Evolutionary conservation across 2,797 vertebrate genomes (phyloP).

Genomic region (Apogon talboti): DNA sequence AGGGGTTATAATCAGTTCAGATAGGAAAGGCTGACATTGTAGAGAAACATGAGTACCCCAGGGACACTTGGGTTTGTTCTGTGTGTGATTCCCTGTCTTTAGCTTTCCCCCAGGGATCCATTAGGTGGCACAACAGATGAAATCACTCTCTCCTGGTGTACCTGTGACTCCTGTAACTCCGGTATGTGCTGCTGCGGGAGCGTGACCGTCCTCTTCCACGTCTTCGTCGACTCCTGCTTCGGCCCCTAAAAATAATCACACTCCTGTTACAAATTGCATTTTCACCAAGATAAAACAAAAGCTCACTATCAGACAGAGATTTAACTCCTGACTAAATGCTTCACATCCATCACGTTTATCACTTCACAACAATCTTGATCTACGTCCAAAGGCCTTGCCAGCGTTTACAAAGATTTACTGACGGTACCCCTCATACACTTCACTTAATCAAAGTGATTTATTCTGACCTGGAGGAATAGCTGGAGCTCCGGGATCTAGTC

Average conservation of each 20-base stretch:
- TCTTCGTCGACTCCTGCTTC: constrained; percentile 89
- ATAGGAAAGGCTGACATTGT: neutral
- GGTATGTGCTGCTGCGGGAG: constrained; percentile 91
- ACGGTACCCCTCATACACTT: neutral
- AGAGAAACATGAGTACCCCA: neutral
- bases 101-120: neutral
- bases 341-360: constrained; percentile 24
- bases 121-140: neutral
- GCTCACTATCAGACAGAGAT: neutral
- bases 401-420: constrained; percentile 4
- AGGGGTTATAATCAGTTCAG: neutral
- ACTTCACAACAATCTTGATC: constrained; percentile 16
- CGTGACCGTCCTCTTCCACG: constrained; percentile 85
- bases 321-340: constrained; percentile 1
- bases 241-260: constrained; percentile 83
- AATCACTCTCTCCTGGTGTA: constrained; percentile 22
- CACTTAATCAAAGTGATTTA: neutral
- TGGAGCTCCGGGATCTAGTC: constrained; percentile 90
- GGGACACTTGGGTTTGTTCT: neutral
- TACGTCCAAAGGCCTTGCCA: neutral
- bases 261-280: neutral
- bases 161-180: constrained; percentile 89
- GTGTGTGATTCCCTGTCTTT: neutral
- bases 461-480: constrained; percentile 90
- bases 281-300: constrained; percentile 1